Base-by-base conservation (phyloP, 1,140 invertebrate species). In the Mylabris phalerata region DNA sequence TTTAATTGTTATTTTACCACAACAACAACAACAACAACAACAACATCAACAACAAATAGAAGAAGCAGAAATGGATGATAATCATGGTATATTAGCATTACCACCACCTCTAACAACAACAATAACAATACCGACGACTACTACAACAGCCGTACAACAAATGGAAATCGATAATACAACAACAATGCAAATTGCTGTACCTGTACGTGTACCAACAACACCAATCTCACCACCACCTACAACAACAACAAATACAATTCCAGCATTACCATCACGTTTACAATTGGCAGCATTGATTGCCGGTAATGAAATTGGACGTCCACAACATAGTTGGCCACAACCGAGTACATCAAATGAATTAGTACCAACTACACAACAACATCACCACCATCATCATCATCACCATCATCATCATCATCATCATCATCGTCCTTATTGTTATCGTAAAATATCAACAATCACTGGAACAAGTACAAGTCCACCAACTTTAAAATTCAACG, bases 401-500 rank as follows among this genome's bases (percentile, higher is more conserved):
- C 32, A 32, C 32, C 32, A 32, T 7, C 32, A 32, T 7, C 32
- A 32, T 32, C 32, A 32, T 32, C 32, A 32, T 32, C 32, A 32
- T 32, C 32, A 32, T 32, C 32, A 32, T 32, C 32, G 32, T 32
- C 32, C 32, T 4, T 32, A 32, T 32, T 32, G 32, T 32, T 32
- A 11, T 42, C 9, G 41, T 3, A 10, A 42, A 42, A 42, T 11
- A 10, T 42, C 11, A 9, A 42, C 9, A 42, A 42, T 10, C 10
- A n/a, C 41, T 3, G 11, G 9, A 42, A 4, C 41, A 19, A 54
- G 54, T 9, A 52, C 62, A 24, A 68, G 64, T 55, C 77, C 80
- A 46, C 79, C 82, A 10, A 75, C 80, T 47, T 77, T 87, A 0
- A 79, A 83, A 54, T 79, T 91, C 11, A 90, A 93, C 65, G 94